Evolutionary conservation across 2,113 vertebrate genomes (phyloP), one percentile per base, ranked within the genome.

Genomic region (Otocyon megalotis): DNA sequence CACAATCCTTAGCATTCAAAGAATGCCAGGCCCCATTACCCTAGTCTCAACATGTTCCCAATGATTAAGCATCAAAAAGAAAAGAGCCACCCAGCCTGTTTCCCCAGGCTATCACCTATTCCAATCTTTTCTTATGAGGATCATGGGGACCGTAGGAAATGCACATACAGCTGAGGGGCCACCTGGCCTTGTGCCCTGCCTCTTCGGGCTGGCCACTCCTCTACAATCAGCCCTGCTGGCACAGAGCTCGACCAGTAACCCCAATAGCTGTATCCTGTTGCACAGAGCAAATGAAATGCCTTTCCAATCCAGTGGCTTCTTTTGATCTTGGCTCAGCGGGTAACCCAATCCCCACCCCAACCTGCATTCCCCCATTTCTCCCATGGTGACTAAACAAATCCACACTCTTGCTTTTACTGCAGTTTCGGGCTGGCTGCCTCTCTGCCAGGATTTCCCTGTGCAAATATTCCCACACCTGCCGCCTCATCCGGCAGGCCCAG

Each of bases 391-490:
- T 43, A 50, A 82, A 86, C n/a, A 94, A 26, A 26, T 69, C 80
- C 28, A 30, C 35, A 81, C 28, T 54, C 63, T 35, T 22, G 58
- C 56, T 85, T 32, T 76, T 86, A 37, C 28, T 30, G 72, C 50
- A 54, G 20, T 67, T 76, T 67, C 43, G 65, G 89, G 76, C 58
- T 60, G 5, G 14, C 17, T 0, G 56, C 24, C 17, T 37, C 87
- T 60, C 58, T 91, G 97, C 90, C 88, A 88, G 32, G 50, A 48
- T 92, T 79, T 71, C 0, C 0, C 54, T 85, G 58, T 93, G 88
- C 84, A 54, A 72, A 88, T 48, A 90, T 91, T 54, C 85, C 95
- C 94, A 82, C 84, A 58, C 77, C 88, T 89, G 93, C 81, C 88
- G 63, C 53, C 88, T 79, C 69, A 6, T 2, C 58, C 50, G 6